phyloP scores from a whole-genome alignment of 2,113 vertebrate species.

The Myrmecobius fasciatus region DNA sequence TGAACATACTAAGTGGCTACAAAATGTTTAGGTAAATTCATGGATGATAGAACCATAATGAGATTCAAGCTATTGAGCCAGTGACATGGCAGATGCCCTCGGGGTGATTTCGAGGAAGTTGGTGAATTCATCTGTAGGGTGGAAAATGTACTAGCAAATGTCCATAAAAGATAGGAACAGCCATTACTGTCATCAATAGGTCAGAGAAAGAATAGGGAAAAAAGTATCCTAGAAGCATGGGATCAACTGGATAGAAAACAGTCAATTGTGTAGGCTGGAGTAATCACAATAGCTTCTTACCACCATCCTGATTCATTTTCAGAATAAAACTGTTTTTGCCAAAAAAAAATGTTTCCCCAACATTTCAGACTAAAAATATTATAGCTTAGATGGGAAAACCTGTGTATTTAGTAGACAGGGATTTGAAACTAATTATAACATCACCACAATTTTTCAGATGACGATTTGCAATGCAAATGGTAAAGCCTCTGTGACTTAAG shows the following conservation, averaged over 20 bases:
- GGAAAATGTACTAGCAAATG: constrained; percentile 28
- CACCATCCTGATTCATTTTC: constrained; percentile 56
- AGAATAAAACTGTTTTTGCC: constrained; percentile 34
- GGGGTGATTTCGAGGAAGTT: constrained; percentile 32
- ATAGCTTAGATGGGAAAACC: constrained; percentile 33
- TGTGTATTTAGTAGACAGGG: constrained; percentile 27
- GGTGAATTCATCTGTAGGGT: constrained; percentile 28
- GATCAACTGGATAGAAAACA: constrained; percentile 39
- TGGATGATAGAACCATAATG: constrained; percentile 48
- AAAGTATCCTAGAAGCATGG: constrained; percentile 46
- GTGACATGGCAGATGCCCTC: constrained; percentile 23
- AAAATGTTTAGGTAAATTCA: constrained; percentile 57
- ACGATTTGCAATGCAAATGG: constrained; percentile 52
- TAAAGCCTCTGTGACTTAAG: constrained; percentile 41
- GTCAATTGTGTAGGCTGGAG: constrained; percentile 21
- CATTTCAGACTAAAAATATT: constrained; percentile 53
- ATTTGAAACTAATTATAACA: constrained; percentile 45
- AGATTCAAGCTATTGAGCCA: constrained; percentile 20
- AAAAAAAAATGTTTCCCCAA: neutral
- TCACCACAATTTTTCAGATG: constrained; percentile 41
- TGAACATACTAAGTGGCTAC: constrained; percentile 57
- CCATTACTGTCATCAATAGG: constrained; percentile 26
- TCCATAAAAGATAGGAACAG: constrained; percentile 22
- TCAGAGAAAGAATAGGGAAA: constrained; percentile 34
- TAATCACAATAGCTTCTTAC: constrained; percentile 1